A percentile compares a stretch with the other conserved stretches of the same genome.
Conservation (phyloP, 1,140 invertebrate species). For the Dryas iulia region DNA sequence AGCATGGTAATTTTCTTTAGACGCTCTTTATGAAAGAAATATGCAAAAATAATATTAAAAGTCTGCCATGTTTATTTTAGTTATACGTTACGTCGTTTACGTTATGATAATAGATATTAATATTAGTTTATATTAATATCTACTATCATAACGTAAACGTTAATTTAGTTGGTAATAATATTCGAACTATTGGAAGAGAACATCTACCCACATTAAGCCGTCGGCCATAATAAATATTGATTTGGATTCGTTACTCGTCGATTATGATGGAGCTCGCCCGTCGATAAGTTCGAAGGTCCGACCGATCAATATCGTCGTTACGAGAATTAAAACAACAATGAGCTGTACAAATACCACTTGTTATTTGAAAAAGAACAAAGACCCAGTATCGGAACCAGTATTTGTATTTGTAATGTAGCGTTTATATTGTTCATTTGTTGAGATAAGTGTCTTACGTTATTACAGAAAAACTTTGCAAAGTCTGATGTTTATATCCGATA, state of each 20-base stretch:
- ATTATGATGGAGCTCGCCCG: not conserved
- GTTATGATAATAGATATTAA: too few relatives aligned
- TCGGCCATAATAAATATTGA: not conserved
- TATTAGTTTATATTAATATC: too few relatives aligned
- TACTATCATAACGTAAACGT: not conserved
- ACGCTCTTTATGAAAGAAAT: not conserved
- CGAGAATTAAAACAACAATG: slow-evolving; percentile 4
- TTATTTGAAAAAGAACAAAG: not conserved
- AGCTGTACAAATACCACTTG: not conserved
- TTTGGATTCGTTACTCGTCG: not conserved
- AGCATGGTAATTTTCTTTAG: not conserved
- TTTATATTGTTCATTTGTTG: too few relatives aligned
- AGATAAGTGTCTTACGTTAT: too few relatives aligned
- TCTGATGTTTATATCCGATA: too few relatives aligned
- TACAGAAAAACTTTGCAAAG: too few relatives aligned
- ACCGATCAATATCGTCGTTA: slow-evolving; percentile 9
- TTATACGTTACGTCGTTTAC: too few relatives aligned
- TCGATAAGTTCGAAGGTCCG: slow-evolving; percentile 9
- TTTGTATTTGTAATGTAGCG: not conserved
- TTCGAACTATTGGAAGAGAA: not conserved
- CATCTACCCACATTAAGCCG: not conserved
- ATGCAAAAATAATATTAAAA: too few relatives aligned
- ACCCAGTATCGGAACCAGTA: not conserved
- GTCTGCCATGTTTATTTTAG: too few relatives aligned
- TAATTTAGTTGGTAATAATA: not conserved